Percentiles rank a stretch among this genome's conserved stretches.
phyloP scores from a whole-genome alignment of 2,888 invertebrate species.

The Tillus elongatus region DNA sequence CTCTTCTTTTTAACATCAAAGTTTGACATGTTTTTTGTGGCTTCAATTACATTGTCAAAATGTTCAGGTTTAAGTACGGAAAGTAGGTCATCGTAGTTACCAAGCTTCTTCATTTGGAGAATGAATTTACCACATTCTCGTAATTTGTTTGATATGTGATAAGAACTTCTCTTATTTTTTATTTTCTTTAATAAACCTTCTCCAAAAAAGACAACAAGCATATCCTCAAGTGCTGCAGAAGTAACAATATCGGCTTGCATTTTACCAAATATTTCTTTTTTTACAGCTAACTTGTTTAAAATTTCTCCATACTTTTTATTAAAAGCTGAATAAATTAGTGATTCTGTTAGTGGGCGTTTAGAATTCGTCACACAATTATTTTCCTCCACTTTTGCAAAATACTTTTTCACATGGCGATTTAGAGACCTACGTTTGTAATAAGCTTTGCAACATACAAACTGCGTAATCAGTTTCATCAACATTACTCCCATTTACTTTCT shows the following conservation, averaged over 20 bases:
- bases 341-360: conserved; percentile 9
- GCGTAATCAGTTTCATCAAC: conserved; percentile 8
- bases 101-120: no score
- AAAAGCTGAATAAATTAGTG: conserved; percentile 10
- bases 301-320: conserved; percentile 13
- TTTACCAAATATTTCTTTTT: conserved; percentile 11
- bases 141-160: conserved; percentile 11
- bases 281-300: conserved; percentile 10
- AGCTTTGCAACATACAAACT: conserved; percentile 8
- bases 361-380: no score
- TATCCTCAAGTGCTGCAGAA: conserved; percentile 11
- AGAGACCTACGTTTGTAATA: neutral
- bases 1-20: conserved; percentile 14
- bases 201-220: conserved; percentile 12
- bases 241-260: conserved; percentile 11
- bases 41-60: conserved; percentile 4
- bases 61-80: neutral
- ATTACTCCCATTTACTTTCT: conserved; percentile 7
- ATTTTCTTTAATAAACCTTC: conserved; percentile 12
- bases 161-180: conserved; percentile 9
- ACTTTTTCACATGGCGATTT: conserved; percentile 1
- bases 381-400: neutral
- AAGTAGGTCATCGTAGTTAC: conserved; percentile 2
- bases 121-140: conserved; percentile 11
- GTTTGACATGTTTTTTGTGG: conserved; percentile 8